phyloP scores from a whole-genome alignment of 2,888 invertebrate species.

The Troides aeacus region DNA sequence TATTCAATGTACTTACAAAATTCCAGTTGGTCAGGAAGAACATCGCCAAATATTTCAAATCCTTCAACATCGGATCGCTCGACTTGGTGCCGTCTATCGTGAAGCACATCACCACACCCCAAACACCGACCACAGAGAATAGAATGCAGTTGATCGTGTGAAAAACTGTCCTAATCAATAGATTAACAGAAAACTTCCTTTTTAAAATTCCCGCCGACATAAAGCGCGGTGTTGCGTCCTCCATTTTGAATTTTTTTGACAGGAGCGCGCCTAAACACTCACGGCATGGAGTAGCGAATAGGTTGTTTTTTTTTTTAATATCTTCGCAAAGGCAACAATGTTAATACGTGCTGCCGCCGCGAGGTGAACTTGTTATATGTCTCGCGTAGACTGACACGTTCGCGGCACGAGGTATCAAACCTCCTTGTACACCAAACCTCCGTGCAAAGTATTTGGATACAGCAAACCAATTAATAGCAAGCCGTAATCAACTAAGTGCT shows the following conservation, averaged over 20 bases:
- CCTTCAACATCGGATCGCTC: conserved; percentile 35
- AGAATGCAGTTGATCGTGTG: conserved; percentile 33
- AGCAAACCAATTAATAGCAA: too few relatives aligned
- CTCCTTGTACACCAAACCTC: conserved; percentile 5
- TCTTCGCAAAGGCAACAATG: conserved; percentile 9
- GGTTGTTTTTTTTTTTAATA: not conserved
- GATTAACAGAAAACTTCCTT: conserved; percentile 27
- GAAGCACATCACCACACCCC: conserved; percentile 34
- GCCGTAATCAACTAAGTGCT: too few relatives aligned
- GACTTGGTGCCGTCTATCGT: conserved; percentile 34
- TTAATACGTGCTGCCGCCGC: conserved; percentile 20
- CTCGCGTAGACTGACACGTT: not conserved
- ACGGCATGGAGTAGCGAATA: not conserved
- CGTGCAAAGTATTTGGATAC: too few relatives aligned
- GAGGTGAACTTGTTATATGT: conserved; percentile 25
- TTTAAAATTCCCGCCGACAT: conserved; percentile 9
- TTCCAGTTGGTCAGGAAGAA: conserved; percentile 57
- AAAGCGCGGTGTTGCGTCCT: conserved; percentile 23
- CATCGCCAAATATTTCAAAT: conserved; percentile 41
- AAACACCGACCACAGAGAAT: conserved; percentile 21
- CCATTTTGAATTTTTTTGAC: conserved; percentile 32
- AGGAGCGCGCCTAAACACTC: not conserved
- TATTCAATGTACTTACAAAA: conserved; percentile 43
- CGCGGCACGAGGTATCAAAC: conserved; percentile 5
- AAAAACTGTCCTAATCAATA: conserved; percentile 33